Evolutionary conservation across 2,113 vertebrate genomes (phyloP).

Genomic region (Poicephalus meyeri): DNA sequence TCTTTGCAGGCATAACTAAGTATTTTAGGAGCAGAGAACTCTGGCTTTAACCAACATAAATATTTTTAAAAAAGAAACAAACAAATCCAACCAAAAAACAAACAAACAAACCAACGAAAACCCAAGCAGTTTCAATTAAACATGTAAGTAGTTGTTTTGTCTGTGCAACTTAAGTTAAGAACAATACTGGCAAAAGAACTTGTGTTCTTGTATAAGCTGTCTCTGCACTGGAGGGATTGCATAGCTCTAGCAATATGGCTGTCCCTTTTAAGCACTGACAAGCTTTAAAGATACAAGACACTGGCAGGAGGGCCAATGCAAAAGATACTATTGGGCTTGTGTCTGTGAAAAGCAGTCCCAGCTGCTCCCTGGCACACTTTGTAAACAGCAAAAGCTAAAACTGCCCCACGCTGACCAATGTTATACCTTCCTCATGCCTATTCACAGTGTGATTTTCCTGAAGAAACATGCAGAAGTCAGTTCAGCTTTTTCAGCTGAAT

Average conservation of each 20-base stretch:
- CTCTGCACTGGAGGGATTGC: not conserved
- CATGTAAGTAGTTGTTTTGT: not conserved
- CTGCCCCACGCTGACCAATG: accelerated
- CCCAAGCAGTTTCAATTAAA: not conserved
- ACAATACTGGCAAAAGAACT: not conserved
- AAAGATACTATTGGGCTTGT: not conserved
- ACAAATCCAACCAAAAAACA: not conserved
- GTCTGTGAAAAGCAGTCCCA: not conserved
- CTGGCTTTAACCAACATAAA: not conserved
- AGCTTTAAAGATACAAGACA: not conserved
- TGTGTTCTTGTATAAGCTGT: not conserved
- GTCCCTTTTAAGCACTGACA: not conserved
- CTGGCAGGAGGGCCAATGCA: not conserved
- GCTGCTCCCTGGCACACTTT: not conserved
- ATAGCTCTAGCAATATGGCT: not conserved
- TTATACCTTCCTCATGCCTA: not conserved
- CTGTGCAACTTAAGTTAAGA: not conserved
- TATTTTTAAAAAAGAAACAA: not conserved
- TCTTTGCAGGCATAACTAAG: not conserved
- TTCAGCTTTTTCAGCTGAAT: not conserved
- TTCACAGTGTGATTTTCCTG: not conserved
- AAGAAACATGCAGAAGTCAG: not conserved
- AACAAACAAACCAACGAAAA: not conserved
- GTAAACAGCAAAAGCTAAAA: not conserved
- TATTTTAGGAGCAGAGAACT: not conserved